phyloP scores from a whole-genome alignment of 2,113 vertebrate genomes.

The Tetraodon nigroviridis region DNA sequence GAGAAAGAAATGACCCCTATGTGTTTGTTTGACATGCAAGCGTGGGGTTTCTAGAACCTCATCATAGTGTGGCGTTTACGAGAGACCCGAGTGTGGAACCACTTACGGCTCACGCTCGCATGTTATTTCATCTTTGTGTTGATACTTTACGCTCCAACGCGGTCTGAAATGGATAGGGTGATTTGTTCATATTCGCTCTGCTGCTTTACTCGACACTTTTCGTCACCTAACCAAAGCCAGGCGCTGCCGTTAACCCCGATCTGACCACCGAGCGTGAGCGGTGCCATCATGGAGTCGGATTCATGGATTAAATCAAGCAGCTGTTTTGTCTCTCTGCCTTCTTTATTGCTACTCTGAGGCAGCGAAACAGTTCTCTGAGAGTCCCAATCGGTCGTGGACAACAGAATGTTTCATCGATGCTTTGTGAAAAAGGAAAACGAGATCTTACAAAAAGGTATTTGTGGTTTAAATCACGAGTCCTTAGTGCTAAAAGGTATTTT shows the following conservation, averaged over 20 bases:
- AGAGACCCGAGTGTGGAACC: conserved; percentile 37
- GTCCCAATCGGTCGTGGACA: conserved; percentile 13
- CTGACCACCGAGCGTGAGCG: conserved; percentile 22
- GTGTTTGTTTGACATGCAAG: conserved; percentile 23
- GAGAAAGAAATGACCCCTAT: conserved; percentile 35
- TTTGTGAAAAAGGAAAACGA: not conserved
- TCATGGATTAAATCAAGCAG: too few relatives aligned
- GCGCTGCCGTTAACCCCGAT: conserved; percentile 36
- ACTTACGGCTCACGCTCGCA: conserved; percentile 34
- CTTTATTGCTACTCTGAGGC: too few relatives aligned
- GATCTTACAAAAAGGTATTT: not conserved
- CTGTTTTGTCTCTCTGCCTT: too few relatives aligned
- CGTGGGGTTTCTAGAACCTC: conserved; percentile 49
- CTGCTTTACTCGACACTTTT: conserved; percentile 43
- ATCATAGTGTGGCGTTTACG: conserved; percentile 42
- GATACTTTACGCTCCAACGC: conserved; percentile 44
- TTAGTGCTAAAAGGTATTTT: not conserved
- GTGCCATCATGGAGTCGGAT: too few relatives aligned
- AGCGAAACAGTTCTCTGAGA: too few relatives aligned
- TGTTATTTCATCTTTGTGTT: conserved; percentile 55
- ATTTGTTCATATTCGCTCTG: conserved; percentile 32
- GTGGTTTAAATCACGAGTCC: too few relatives aligned
- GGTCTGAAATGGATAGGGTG: conserved; percentile 12
- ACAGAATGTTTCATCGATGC: conserved; percentile 27
- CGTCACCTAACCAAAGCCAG: conserved; percentile 48